Base-by-base conservation (phyloP, 2,797 vertebrate species). In the Poecilia picta region DNA sequence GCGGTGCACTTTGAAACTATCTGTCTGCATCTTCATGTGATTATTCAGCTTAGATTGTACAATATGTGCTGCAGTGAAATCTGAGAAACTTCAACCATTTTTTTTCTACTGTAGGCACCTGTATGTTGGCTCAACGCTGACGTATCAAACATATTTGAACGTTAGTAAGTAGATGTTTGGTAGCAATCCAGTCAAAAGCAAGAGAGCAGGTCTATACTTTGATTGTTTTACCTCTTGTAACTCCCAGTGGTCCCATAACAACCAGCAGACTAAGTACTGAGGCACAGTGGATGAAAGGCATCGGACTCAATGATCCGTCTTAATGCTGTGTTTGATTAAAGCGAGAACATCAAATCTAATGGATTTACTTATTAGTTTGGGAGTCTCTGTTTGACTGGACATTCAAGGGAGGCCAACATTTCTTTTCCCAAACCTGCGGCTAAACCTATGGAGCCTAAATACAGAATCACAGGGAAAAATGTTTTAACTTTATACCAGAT, bases 281-380 rank as follows among this genome's bases (percentile, higher is more conserved):
- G 89, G 90, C 84, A 18, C 41, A 13, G 4, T 46, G 33, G 82
- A 82, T 86, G 90, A 89, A 89, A 88, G 85, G 77, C 74, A 85
- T 83, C 81, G 83, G 88, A 89, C 80, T 89, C 84, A 91, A 92
- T 93, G 92, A 92, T 79, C 82, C 72, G 16, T 81, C 73, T 81
- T 85, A 84, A 85, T 77, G 84, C 68, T 62, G 74, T 57, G 28
- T 82, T 80, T 77, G 73, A 80, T 84, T 78, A 71, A 39, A 41
- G 36, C 6, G 6, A n/a, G 23, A 7, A 41, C 12, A 2, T 70
- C 66, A 15, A 23, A 45, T 23, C 68, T 45, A 45, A 71, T 71
- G 41, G 23, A 2, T 71, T 28, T 71, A n/a, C 41, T 16, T 45
- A 45, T 43, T 45, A 43, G 25, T 71, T 71, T 45, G 41, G 39